Evolutionary conservation across 2,113 vertebrate genomes (phyloP), one percentile per base, ranked within the genome.

Genomic region (Onychostruthus taczanowskii): DNA sequence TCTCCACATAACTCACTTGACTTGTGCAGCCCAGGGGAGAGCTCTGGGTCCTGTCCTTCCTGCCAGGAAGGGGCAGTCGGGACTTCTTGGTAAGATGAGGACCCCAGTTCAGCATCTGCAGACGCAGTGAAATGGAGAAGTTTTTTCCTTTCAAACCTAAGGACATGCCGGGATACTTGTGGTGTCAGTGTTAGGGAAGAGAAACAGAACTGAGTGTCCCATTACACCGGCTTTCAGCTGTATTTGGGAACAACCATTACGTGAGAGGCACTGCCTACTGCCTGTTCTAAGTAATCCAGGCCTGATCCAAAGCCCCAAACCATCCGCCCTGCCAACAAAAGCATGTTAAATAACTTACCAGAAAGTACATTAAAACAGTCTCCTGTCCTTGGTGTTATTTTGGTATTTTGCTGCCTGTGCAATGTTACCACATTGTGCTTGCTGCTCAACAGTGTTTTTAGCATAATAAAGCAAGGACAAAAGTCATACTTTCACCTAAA

Each of bases 271-370:
- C 88, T 94, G 86, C 95, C 94, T 94, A 96, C 92, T 84, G 94
- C 90, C 76, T 96, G 76, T 95, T 95, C 73, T 90, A 86, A 95
- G 86, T 56, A 93, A 93, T 84, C 79, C 95, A 93, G 95, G 78
- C 56, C 85, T 92, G 72, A 92, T 96, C 78, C 94, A 96, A 91
- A 96, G 94, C 94, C 92, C 92, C 80, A 95, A 86, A 90, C 93
- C 73, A 77, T 72, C 94, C 14, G 7, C 80, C 86, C 55, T 94
- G 94, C 96, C 96, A 96, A 96, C 92, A 93, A 95, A 93, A 97
- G 90, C 94, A 96, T 96, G 95, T 97, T 96, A 96, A 97, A 96
- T 97, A 97, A 91, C 95, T 97, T 97, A 96, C 95, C 95, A 97
- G 94, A 96, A 96, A 95, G 93, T 84, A 82, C 94, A 93, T 90